phyloP scores from a whole-genome alignment of 2,797 vertebrate species.

The Ciconia nigra region DNA sequence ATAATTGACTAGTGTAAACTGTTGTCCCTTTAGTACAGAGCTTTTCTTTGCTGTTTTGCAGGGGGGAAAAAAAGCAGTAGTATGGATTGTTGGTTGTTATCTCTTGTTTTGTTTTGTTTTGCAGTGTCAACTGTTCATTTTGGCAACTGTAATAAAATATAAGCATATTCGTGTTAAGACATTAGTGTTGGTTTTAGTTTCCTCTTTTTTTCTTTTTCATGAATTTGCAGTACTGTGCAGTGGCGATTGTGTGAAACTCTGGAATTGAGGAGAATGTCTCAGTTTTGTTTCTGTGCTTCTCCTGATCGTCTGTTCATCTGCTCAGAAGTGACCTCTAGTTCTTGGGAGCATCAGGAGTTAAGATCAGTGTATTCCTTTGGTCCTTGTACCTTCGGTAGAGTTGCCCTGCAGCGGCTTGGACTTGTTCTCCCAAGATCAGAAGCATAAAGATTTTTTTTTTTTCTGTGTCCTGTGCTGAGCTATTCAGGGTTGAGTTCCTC shows the following conservation, averaged over 20 bases:
- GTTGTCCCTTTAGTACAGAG: neutral
- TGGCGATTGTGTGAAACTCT: neutral
- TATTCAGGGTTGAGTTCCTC: neutral
- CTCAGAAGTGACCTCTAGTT: neutral
- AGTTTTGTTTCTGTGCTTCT: neutral
- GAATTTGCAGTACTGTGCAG: neutral
- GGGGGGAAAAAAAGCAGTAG: neutral
- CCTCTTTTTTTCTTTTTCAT: neutral
- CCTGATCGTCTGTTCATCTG: neutral
- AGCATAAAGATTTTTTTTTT: neutral
- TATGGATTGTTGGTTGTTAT: neutral
- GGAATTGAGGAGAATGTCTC: neutral
- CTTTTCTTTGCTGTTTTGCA: neutral
- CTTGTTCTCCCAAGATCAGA: neutral
- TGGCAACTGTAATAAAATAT: neutral
- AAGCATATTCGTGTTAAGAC: neutral
- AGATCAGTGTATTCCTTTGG: neutral
- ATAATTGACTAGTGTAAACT: neutral
- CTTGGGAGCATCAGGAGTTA: neutral
- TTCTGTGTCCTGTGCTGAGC: neutral
- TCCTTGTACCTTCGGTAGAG: neutral
- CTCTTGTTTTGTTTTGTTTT: neutral
- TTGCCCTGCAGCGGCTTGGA: neutral
- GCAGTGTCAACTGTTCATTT: neutral
- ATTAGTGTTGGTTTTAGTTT: neutral